Evolutionary conservation across 2,888 invertebrate genomes (phyloP).

Genomic region (Serrognathus titanus): DNA sequence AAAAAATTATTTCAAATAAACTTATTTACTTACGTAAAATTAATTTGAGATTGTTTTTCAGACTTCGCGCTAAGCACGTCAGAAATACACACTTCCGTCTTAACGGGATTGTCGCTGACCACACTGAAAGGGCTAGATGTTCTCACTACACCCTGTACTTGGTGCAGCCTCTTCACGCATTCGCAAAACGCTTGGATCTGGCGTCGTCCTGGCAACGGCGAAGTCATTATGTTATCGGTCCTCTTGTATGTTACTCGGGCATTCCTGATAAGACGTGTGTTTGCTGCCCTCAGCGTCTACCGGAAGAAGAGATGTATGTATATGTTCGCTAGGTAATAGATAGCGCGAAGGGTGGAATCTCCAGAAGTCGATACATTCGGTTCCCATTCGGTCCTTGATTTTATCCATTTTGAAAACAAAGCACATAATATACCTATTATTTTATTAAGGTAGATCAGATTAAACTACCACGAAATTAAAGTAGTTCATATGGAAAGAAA

Average conservation of each 20-base stretch:
- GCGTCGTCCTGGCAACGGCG: constrained; percentile 26
- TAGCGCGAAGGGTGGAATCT: too few species aligned
- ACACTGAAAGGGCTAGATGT: background rate
- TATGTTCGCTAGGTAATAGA: too few species aligned
- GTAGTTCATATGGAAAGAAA: too few species aligned
- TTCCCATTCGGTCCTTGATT: too few species aligned
- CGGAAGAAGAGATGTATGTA: background rate
- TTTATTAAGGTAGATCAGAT: too few species aligned
- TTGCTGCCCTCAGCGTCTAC: background rate
- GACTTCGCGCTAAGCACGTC: constrained; percentile 4
- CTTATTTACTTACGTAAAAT: background rate
- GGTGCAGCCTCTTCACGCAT: constrained; percentile 24
- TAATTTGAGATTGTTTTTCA: background rate
- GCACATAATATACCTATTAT: too few species aligned
- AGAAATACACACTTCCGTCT: constrained; percentile 23
- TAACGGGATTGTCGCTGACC: background rate
- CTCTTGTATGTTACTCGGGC: constrained; percentile 20
- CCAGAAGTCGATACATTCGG: too few species aligned
- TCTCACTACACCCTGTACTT: constrained; percentile 19
- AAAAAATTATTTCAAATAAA: too few species aligned
- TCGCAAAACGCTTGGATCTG: constrained; percentile 28
- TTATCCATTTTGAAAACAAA: too few species aligned
- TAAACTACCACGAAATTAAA: too few species aligned
- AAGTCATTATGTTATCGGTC: constrained; percentile 28
- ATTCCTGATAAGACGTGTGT: constrained; percentile 19